Evolutionary conservation across 1,140 invertebrate genomes (phyloP), one percentile per base, ranked within the genome.

Genomic region (Drosophila sulfurigaster): DNA sequence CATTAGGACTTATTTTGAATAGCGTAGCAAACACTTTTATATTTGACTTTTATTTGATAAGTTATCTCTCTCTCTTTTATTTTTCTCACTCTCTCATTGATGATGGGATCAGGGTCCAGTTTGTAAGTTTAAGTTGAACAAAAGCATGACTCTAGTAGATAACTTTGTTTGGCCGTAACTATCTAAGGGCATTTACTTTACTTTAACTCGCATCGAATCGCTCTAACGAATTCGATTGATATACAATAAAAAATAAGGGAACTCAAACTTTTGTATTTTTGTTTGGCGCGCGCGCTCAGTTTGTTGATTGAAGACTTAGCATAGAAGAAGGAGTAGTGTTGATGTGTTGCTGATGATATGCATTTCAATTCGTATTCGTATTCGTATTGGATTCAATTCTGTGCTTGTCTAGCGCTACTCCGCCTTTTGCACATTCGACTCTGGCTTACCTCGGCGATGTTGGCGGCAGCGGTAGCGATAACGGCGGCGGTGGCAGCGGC

Each of bases 371-470:
- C 56, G 16, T 73, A 46, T 54, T 74, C 5, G 46, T 77, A 41
- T 63, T 81, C 68, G 32, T 38, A 76, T 81, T 81, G 64, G 64
- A 63, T 60, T 73, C 62, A 73, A 72, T 57, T 75, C 75, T 79
- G 75, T 80, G 80, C 83, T 87, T 67, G 77, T 80, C 66, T 64
- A 48, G 67, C 56, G 68, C 71, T 76, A 38, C 28, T 45, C 45
- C 67, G 54, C 62, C 81, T 74, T 25, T 25, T 45, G 13, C 51
- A 63, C 45, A 28, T 59, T 66, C 71, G 65, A 69, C 69, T 51
- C 13, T 64, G 79, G 75, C 91, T 92, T 92, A 92, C 91, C 91
- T 92, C 79, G 91, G 91, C 76, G 91, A 88, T 78, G 87, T 57
- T 5, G 82, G 71, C 58, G 87, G 79, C 75, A 92, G 71, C 54